A percentile compares a stretch with the other conserved stretches of the same genome.
These are phyloP conservation scores for Neoitamus cyanurus DNA, from an alignment of 2,888 invertebrate genomes.

Conservation along the genomic window DNA sequence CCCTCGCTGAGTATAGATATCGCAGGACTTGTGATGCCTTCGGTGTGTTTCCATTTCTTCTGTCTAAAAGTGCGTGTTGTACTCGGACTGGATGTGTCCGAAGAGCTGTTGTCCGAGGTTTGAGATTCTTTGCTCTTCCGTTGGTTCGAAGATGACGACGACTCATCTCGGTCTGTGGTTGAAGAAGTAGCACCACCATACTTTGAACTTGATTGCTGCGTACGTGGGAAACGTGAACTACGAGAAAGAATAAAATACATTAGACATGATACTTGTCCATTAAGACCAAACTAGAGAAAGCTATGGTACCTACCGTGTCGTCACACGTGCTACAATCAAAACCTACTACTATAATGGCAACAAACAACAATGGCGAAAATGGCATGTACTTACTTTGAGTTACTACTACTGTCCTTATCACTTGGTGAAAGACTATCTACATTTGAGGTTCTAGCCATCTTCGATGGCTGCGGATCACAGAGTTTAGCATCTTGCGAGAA, in stretches of 20 bases:
- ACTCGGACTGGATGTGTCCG: constrained; percentile 46
- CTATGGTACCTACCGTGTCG: background rate
- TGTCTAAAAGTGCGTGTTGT: constrained; percentile 5
- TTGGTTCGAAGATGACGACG: constrained; percentile 41
- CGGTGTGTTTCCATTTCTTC: constrained; percentile 8
- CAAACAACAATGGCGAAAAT: background rate
- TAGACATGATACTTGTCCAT: background rate
- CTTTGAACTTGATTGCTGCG: constrained; percentile 47
- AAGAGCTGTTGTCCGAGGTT: constrained; percentile 6
- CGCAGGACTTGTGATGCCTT: constrained; percentile 16
- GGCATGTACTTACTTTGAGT: constrained; percentile 30
- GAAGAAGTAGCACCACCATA: constrained; percentile 36
- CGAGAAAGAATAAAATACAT: background rate
- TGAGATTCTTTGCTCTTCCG: constrained; percentile 43
- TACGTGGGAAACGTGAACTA: constrained; percentile 49
- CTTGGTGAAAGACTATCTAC: constrained; percentile 49
- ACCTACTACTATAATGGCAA: background rate
- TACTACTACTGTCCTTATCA: constrained; percentile 42
- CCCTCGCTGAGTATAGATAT: constrained; percentile 77
- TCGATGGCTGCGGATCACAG: constrained; percentile 79
- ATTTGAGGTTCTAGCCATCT: constrained; percentile 74
- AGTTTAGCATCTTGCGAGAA: constrained; percentile 86
- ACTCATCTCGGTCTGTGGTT: constrained; percentile 18
- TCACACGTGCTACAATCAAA: background rate
- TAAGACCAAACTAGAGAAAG: background rate